These are phyloP conservation scores for Dryobates pubescens DNA, from an alignment of 2,797 vertebrate genomes.

Conservation along the genomic window DNA sequence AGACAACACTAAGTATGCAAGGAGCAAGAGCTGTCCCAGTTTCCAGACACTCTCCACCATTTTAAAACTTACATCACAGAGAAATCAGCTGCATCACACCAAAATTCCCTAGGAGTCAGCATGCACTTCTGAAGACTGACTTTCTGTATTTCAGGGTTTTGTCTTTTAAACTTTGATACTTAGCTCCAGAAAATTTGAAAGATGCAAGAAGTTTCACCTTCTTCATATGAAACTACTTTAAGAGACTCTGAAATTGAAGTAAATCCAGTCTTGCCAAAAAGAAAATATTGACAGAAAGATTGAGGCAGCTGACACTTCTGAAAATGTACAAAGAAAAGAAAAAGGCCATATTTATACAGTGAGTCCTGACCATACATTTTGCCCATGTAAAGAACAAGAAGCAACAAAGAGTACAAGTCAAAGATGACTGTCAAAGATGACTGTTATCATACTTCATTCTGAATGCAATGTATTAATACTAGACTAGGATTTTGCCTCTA, in stretches of 20 bases:
- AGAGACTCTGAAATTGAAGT: background rate
- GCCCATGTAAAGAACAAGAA: background rate
- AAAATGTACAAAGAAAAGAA: background rate
- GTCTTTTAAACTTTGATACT: background rate
- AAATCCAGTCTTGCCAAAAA: background rate
- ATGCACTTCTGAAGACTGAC: background rate
- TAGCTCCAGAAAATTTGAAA: background rate
- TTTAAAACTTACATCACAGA: background rate
- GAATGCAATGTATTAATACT: slow-evolving; percentile 3
- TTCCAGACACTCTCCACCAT: background rate
- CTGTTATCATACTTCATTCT: background rate
- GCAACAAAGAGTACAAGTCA: background rate
- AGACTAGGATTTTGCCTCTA: background rate
- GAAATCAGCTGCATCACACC: background rate
- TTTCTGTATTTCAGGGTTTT: background rate
- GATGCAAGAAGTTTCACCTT: background rate
- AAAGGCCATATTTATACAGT: background rate
- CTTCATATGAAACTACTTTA: background rate
- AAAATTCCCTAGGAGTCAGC: background rate
- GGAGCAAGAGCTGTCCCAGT: background rate
- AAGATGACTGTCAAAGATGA: background rate
- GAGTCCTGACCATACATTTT: background rate
- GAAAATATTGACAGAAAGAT: background rate
- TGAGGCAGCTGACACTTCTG: background rate
- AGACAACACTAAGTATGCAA: background rate